A percentile compares a stretch with the other conserved stretches of the same genome.
Evolutionary conservation across 2,888 invertebrate species (phyloP).

Genomic region (Drosophila leonis): DNA sequence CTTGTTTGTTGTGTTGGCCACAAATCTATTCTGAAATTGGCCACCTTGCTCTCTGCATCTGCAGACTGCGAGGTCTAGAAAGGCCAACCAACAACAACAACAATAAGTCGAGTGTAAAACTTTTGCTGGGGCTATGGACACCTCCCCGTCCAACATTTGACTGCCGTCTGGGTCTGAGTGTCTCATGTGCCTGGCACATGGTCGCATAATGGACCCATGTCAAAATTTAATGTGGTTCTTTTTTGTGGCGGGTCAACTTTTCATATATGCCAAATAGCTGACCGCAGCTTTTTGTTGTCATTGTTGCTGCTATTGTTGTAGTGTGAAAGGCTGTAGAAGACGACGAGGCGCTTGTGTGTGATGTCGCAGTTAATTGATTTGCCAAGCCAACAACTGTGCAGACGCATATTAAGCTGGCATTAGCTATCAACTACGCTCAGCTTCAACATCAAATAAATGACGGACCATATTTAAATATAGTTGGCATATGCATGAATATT

Average conservation of each 20-base stretch:
- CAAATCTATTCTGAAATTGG: slow-evolving; percentile 66
- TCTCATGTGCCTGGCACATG: slow-evolving; percentile 62
- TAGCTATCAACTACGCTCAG: not conserved
- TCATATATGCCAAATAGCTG: slow-evolving; percentile 54
- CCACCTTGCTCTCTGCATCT: slow-evolving; percentile 40
- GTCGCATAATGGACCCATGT: slow-evolving; percentile 68
- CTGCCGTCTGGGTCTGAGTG: slow-evolving; percentile 33
- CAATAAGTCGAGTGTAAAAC: slow-evolving; percentile 45
- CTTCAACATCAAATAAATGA: not conserved
- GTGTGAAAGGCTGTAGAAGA: slow-evolving; percentile 13
- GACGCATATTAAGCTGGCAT: slow-evolving; percentile 24
- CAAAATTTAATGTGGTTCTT: slow-evolving; percentile 66
- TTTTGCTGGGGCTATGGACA: slow-evolving; percentile 32
- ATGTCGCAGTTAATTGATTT: slow-evolving; percentile 37
- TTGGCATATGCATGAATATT: not conserved
- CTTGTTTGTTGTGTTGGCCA: slow-evolving; percentile 37
- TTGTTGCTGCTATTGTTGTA: slow-evolving; percentile 13
- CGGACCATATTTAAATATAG: not conserved
- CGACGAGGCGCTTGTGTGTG: not conserved
- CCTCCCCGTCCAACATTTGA: not conserved
- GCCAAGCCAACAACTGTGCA: slow-evolving; percentile 21
- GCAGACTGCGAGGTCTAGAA: slow-evolving; percentile 35
- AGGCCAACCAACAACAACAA: slow-evolving; percentile 31
- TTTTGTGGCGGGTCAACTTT: slow-evolving; percentile 50
- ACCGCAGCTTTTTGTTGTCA: slow-evolving; percentile 45